Evolutionary conservation across 2,113 vertebrate genomes (phyloP).

Genomic region (Candoia aspera): DNA sequence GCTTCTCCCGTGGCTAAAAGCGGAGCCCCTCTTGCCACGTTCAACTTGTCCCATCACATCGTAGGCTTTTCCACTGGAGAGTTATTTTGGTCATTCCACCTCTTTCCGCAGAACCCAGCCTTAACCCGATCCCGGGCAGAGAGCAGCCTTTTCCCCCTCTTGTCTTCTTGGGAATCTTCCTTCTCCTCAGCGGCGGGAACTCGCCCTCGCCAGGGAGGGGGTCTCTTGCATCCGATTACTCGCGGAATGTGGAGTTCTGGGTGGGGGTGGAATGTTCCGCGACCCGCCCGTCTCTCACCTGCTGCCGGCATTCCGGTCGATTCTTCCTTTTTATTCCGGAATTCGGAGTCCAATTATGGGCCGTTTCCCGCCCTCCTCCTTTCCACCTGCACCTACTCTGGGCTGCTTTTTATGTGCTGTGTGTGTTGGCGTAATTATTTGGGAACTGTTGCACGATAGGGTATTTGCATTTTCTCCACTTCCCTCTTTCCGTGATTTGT

Average conservation of each 20-base stretch:
- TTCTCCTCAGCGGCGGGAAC: neutral
- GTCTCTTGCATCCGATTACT: neutral
- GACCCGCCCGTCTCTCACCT: neutral
- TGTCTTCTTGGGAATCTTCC: neutral
- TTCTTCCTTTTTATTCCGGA: neutral
- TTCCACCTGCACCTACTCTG: neutral
- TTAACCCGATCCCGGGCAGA: neutral
- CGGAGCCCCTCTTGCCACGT: neutral
- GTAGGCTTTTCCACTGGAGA: neutral
- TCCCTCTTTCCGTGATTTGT: neutral
- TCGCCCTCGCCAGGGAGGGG: neutral
- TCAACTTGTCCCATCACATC: neutral
- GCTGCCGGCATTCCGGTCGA: neutral
- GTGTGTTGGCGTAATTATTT: neutral
- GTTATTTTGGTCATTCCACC: neutral
- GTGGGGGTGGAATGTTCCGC: neutral
- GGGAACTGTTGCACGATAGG: slow-evolving; percentile 14
- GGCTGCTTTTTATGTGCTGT: neutral
- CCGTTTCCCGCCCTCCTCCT: neutral
- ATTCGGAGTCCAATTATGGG: neutral
- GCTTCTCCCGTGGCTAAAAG: neutral
- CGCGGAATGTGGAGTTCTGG: neutral
- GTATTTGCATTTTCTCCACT: neutral
- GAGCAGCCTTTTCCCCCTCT: neutral
- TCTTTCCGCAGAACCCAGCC: neutral